Evolutionary conservation across 2,113 vertebrate genomes (phyloP), one percentile per base, ranked within the genome.

Genomic region (Edolisoma coerulescens): DNA sequence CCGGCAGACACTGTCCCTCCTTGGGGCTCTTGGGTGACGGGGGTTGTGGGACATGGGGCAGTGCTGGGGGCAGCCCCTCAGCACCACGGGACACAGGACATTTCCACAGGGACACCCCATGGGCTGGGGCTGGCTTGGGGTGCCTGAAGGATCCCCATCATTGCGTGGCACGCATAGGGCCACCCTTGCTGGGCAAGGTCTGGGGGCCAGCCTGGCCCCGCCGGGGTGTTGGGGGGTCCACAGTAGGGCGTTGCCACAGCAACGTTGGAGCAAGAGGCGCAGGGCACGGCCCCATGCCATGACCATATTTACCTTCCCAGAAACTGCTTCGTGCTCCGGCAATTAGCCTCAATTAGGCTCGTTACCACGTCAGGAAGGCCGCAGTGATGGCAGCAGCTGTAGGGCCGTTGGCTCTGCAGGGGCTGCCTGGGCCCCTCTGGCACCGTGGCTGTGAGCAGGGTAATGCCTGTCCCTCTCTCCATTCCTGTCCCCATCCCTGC

Each of bases 241-340:
- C 52, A 76, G 45, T 28, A 52, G 19, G 35, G 10, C 69, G 82
- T 90, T 80, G 76, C 83, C 39, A 50, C 2, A 47, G 85, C 68
- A 90, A 92, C 27, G 0, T 45, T 45, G 67, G 20, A 93, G 45
- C 78, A 93, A 61, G 28, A 82, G 33, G 95, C 63, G 0, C 59
- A 49, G 63, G 68, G 64, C 87, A 84, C 22, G 3, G 70, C 23
- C 44, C 65, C 3, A 13, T 33, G 28, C 27, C 5, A 45, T 69
- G 87, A 20, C 94, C 89, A 50, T 95, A 92, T 97, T 97, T 96
- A 95, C 96, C 93, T 96, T 97, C 91, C 91, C 93, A 92, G 95
- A 91, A 97, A 91, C 88, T 7, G 71, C 89, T 86, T 74, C 27
- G 78, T 95, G 94, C 90, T 96, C 89, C 56, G 84, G 94, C 93